Base-by-base conservation (phyloP, 1,140 invertebrate species). In the Bilobella aurantiaca region DNA sequence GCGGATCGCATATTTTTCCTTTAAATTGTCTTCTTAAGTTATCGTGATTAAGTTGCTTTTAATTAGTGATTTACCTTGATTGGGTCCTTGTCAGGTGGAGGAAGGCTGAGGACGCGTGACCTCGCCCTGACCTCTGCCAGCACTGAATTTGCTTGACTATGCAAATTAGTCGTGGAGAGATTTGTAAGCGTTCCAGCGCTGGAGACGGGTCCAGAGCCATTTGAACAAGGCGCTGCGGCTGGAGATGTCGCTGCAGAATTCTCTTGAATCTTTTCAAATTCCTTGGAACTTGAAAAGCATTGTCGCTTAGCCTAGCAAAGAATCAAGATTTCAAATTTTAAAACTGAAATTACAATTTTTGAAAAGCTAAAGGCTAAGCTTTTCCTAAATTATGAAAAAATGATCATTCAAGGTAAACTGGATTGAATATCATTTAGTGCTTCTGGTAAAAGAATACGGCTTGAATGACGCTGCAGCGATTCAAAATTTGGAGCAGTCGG, bases 261-360 rank as follows among this genome's bases (percentile, higher is more conserved):
- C 74, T 93, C 90, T 77, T 93, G 90, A 32, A 93, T 77, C 74
- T 91, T 89, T 77, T 94, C 91, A 74, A 93, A 93, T 69, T 93
- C 90, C 21, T 90, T 81, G 0, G 89, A 87, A 66, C 86, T 86
- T 0, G 84, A 76, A 73, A 92, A 91, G 67, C 89, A 91, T 63
- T 89, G 83, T 74, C 91, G 90, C 75, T 93, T 93, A 23, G 86
- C 85, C 75, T 72, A 62, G 21, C 23, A 37, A 58, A n/a, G 29
- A 58, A 18, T 23, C n/a, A 64, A 58, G 14, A n/a, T 37, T 32
- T 58, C 18, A 31, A 12, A 31, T 29, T n/a, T 27, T 29, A 63
- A 5, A 14, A 21, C 29, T 59, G 28, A 8, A 16, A 12, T 16
- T 8, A 56, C 25, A 16, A 16, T 16, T 56, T 56, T 25, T 16